Evolutionary conservation across 2,113 vertebrate genomes (phyloP), one percentile per base, ranked within the genome.

Genomic region (Rhinolophus sinicus): DNA sequence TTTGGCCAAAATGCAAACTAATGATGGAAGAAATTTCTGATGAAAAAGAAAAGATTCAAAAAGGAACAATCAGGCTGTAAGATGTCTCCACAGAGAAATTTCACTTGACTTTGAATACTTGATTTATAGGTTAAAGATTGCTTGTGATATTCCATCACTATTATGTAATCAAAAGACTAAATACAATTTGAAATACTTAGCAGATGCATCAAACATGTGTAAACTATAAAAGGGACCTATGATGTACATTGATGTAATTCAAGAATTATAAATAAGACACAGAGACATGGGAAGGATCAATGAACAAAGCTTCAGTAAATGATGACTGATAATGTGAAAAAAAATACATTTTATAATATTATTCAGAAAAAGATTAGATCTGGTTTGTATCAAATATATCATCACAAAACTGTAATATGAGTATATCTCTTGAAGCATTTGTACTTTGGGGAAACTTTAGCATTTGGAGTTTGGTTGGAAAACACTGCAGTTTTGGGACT

Each of bases 311-410:
- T 89, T 6, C 93, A 2, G 56, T 40, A 38, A 95, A 69, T 21
- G 62, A 73, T 81, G 22, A 69, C 38, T 40, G 95, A 76, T n/a
- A 94, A 94, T 47, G 54, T 38, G 81, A 94, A 83, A 33, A 44
- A 67, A 2, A n/a, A 19, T 85, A 92, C 13, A 72, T 75, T 87
- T 83, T 76, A 65, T 33, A 58, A 56, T 64, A 40, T 60, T 76
- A 80, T 67, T 90, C 77, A 72, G 16, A 77, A 70, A 69, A 92
- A 80, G 22, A 3, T 65, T 77, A 65, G 7, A 56, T 52, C 19
- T 82, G 78, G 28, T 60, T 97, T 21, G 3, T 60, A 75, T 75
- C 4, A 64, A 60, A 58, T 60, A 35, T 9, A 40, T 47, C n/a
- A 72, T 24, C 52, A 87, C 14, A 50, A 54, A 87, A 64, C 1